Evolutionary conservation across 2,113 vertebrate species (phyloP).

Genomic region (Climacteris rufus): DNA sequence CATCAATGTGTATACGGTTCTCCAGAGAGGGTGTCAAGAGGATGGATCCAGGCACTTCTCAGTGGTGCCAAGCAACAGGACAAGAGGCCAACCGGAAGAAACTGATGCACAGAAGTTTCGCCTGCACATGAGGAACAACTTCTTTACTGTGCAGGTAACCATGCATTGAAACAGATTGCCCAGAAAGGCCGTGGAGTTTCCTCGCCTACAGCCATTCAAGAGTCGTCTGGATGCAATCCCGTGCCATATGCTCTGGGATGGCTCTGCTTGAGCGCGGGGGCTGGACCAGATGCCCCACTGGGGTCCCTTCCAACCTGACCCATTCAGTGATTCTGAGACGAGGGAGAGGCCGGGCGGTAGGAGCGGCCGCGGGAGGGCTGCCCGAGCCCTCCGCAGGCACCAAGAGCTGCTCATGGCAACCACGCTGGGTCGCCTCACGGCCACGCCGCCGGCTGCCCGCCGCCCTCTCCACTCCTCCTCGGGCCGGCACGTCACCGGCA

Average conservation of each 20-base stretch:
- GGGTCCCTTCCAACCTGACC: not conserved
- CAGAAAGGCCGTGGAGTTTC: not conserved
- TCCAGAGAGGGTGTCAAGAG: not conserved
- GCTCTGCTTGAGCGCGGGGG: not conserved
- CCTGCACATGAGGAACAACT: not conserved
- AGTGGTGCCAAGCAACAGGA: not conserved
- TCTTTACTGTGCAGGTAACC: not conserved
- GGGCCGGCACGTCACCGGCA: accelerated
- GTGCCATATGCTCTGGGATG: not conserved
- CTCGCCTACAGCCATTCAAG: not conserved
- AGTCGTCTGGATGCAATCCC: not conserved
- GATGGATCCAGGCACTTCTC: accelerated
- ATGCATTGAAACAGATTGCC: too few species aligned
- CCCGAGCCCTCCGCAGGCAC: not conserved
- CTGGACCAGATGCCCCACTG: accelerated
- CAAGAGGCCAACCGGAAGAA: accelerated
- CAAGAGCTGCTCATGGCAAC: accelerated
- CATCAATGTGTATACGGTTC: accelerated
- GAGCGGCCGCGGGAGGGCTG: accelerated
- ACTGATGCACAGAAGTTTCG: not conserved
- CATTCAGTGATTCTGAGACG: not conserved
- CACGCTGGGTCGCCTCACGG: accelerated
- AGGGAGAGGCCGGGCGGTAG: accelerated
- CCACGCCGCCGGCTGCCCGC: accelerated
- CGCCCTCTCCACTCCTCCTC: accelerated